Percentiles rank a stretch among this genome's conserved stretches.
Conservation (phyloP, 2,797 vertebrate species). For the Galaxias olidus region DNA sequence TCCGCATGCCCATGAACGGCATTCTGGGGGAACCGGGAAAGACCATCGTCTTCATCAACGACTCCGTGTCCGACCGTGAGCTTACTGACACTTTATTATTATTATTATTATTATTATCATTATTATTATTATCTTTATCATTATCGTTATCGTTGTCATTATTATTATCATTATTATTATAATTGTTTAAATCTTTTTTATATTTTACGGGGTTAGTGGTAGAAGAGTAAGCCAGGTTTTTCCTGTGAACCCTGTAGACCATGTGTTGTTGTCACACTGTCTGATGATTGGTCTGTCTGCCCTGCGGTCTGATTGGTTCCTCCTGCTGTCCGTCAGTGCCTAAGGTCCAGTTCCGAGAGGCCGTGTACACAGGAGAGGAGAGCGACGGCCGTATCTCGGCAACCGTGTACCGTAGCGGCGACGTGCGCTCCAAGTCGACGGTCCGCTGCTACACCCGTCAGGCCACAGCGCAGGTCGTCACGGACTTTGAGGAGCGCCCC, state of each 20-base stretch:
- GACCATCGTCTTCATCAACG: conserved; percentile 85
- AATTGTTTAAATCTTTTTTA: too few relatives aligned
- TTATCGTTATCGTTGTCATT: too few relatives aligned
- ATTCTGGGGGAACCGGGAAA: conserved; percentile 86
- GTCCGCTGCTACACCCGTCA: conserved; percentile 92
- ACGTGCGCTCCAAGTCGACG: conserved; percentile 79
- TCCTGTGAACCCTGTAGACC: too few relatives aligned
- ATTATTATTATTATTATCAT: too few relatives aligned
- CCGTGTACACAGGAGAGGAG: conserved; percentile 79
- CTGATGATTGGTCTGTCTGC: not conserved
- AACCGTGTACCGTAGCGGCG: conserved; percentile 83
- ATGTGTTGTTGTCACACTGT: not conserved
- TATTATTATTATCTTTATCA: too few relatives aligned
- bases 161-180: too few relatives aligned
- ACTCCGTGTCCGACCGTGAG: conserved; percentile 91
- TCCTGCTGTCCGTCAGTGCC: conserved; percentile 75
- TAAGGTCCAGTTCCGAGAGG: conserved; percentile 88
- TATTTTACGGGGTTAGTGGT: too few relatives aligned
- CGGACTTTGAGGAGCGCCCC: conserved; percentile 90
- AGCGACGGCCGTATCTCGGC: conserved; percentile 77
- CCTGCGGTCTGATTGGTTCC: conserved; percentile 4
- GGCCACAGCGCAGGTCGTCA: conserved; percentile 88
- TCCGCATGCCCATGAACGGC: conserved; percentile 86
- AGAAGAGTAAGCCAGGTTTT: too few relatives aligned
- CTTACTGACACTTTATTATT: conserved; percentile 23